Conservation (phyloP, 2,113 vertebrate species). For the Burhinus oedicnemus region DNA sequence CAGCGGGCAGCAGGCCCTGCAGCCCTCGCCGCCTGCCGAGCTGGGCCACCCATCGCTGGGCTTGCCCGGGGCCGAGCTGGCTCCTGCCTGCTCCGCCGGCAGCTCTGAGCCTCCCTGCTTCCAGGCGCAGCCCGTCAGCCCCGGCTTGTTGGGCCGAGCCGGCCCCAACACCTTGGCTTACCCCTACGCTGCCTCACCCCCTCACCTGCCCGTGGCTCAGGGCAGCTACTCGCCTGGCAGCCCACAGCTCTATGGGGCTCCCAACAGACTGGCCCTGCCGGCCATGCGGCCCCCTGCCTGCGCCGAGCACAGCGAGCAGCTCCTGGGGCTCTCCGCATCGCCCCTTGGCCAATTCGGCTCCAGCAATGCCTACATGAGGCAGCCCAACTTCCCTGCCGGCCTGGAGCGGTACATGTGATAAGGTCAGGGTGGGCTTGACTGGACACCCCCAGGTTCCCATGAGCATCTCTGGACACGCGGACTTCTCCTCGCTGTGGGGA, state of each 20-base stretch:
- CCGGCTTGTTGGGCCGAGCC: conserved; percentile 7
- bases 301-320: conserved; percentile 85
- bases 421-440: fast-evolving
- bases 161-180: conserved; percentile 69
- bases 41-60: conserved; percentile 75
- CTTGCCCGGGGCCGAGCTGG: conserved; percentile 74
- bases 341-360: conserved; percentile 75
- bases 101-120: conserved; percentile 78
- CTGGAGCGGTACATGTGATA: conserved; percentile 91
- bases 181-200: conserved; percentile 82
- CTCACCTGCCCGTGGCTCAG: conserved; percentile 76
- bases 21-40: conserved; percentile 73
- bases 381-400: conserved; percentile 83
- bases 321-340: conserved; percentile 80
- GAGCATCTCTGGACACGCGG: not conserved
- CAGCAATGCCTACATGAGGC: conserved; percentile 87
- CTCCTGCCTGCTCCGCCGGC: conserved; percentile 77
- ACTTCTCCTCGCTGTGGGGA: not conserved
- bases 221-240: conserved; percentile 79
- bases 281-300: conserved; percentile 72
- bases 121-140: conserved; percentile 79
- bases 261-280: conserved; percentile 79
- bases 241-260: conserved; percentile 85
- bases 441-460: not conserved
- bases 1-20: conserved; percentile 83